Evolutionary conservation across 2,113 vertebrate species (phyloP), one percentile per base, ranked within the genome.

Genomic region (Mandrillus leucophaeus): DNA sequence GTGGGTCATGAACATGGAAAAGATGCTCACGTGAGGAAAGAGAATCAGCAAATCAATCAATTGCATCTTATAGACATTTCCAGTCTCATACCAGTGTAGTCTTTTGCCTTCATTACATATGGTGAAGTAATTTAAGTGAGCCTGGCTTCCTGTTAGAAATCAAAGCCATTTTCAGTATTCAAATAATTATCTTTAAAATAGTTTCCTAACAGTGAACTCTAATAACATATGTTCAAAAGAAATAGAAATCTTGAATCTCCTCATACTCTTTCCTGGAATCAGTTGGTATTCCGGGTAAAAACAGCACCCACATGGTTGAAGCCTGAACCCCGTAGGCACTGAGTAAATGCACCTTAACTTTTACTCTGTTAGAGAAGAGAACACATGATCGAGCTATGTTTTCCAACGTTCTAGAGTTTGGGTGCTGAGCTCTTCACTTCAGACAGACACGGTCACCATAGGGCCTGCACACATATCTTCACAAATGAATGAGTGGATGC

Each of bases 11-110:
- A 68, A 6, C 25, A 4, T 50, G 2, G 10, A n/a, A 13, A 18
- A 20, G n/a, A n/a, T 6, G 4, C 6, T 9, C 52, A 40, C 52
- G 2, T 4, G 27, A 16, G n/a, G 55, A 40, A 17, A 50, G 27
- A 50, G 12, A 7, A 6, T 25, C 5, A 30, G 38, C 45, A n/a
- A 22, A 38, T 4, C 1, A 1, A 38, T 61, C 5, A 16, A 7
- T 0, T 32, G 35, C 57, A 18, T 48, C 2, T 30, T 50, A 1
- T 2, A 2, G 20, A 5, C 17, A 20, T n/a, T 95, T 72, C 78
- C 30, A 50, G 40, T 55, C 79, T 50, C 43, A 8, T 32, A 38
- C 59, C 50, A 13, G 14, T 22, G 20, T 13, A 17, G 5, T 25
- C 8, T 57, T 66, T 43, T 30, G 50, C 40, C 61, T 61, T 57